These are phyloP conservation scores for Nycticryphes semicollaris DNA, from an alignment of 2,113 vertebrate species.

Conservation along the genomic window DNA sequence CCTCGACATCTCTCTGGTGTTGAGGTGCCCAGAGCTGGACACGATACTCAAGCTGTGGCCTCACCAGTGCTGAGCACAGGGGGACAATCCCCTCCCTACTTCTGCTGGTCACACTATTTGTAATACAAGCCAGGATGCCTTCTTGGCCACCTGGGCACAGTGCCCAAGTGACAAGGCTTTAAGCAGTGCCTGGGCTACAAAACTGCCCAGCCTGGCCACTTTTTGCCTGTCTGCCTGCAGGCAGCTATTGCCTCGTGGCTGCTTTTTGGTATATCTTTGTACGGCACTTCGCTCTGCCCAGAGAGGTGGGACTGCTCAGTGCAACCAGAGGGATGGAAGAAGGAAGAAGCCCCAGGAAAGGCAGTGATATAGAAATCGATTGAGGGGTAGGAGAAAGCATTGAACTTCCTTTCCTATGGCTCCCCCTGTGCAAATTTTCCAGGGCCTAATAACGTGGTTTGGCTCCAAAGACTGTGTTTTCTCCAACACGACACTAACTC, in stretches of 20 bases:
- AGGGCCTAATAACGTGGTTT: neutral
- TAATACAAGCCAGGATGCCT: too few relatives aligned
- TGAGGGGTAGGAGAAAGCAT: neutral
- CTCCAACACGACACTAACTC: neutral
- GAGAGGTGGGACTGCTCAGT: rapidly evolving
- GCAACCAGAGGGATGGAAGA: neutral
- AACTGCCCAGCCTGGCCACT: neutral
- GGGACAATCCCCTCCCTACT: too few relatives aligned
- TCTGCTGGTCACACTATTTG: too few relatives aligned
- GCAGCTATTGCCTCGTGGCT: neutral
- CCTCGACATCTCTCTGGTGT: too few relatives aligned
- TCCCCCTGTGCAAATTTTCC: neutral
- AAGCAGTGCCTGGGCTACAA: neutral
- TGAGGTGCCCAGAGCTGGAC: too few relatives aligned
- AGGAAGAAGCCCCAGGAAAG: neutral
- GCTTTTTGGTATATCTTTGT: neutral
- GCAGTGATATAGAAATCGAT: neutral
- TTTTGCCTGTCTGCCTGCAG: neutral
- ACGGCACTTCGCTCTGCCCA: neutral
- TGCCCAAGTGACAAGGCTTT: neutral
- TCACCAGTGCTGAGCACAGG: too few relatives aligned
- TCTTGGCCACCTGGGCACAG: too few relatives aligned
- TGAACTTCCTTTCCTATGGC: neutral
- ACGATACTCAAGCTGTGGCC: too few relatives aligned
- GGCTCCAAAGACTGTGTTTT: neutral